Base-by-base conservation (phyloP, 2,113 vertebrate species). In the Noctilio leporinus region DNA sequence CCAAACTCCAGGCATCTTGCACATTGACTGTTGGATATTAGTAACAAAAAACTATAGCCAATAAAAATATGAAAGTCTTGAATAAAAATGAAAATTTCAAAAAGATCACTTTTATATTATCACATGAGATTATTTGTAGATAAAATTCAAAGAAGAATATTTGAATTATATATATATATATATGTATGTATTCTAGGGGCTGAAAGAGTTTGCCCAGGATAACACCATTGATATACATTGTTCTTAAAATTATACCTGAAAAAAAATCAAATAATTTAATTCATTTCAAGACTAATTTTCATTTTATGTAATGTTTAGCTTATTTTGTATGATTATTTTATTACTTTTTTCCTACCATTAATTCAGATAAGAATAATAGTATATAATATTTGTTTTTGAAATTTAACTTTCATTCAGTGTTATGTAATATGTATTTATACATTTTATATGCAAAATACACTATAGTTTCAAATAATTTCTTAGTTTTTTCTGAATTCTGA, bases 1-100 rank as follows among this genome's bases (percentile, higher is more conserved):
- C 86, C 35, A 43, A 82, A 78, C 40, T 59, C 5, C 35, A 15
- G 70, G 40, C 10, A 64, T 86, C 65, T 64, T 91, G 59, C 69
- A 93, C 64, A 67, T 15, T 55, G 16, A 93, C 59, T 35, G 8
- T 47, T 20, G 33, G 43, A 59, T 6, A 47, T 93, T 43, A 82
- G n/a, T 77, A 91, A 91, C 43, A 94, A 96, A 89, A 89, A 93
- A 78, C n/a, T 76, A 47, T 22, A 47, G 51, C 30, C 53, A 81
- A 81, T 65, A 47, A 72, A 90, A 94, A 87, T 51, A 92, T 9
- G 55, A 8, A 17, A 69, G 30, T 26, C 33, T 73, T 82, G 40
- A 95, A 77, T 57, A 55, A 57, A 93, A 76, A 57, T 40, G 51
- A 91, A 92, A 72, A 70, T 26, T 83, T 94, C 30, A 53, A 7